Percentiles rank a stretch among this genome's conserved stretches.
Conservation (phyloP, 2,888 invertebrate species). For the Ormyrus labotus region DNA sequence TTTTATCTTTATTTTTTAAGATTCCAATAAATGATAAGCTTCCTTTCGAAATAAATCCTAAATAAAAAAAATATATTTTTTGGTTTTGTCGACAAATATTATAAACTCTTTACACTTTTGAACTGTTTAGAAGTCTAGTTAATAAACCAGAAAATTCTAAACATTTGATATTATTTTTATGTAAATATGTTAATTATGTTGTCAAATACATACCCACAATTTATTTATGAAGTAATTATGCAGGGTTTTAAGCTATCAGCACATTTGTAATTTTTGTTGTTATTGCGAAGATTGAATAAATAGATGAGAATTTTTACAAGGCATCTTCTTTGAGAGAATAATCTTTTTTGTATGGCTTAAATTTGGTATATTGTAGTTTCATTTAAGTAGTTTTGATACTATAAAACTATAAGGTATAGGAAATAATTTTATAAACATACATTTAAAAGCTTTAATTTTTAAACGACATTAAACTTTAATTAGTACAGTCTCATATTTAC, state of each 20-base stretch:
- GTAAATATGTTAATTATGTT: slow-evolving; percentile 51
- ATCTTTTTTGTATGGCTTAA: slow-evolving; percentile 39
- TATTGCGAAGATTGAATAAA: slow-evolving; percentile 50
- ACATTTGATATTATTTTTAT: slow-evolving; percentile 50
- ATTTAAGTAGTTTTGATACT: slow-evolving; percentile 10
- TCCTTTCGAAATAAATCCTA: too few relatives aligned
- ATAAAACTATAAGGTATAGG: slow-evolving; percentile 32
- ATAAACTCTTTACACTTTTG: neutral
- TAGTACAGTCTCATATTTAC: slow-evolving; percentile 71
- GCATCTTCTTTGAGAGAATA: slow-evolving; percentile 16
- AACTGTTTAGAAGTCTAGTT: neutral
- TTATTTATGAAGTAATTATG: slow-evolving; percentile 34
- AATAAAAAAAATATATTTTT: too few relatives aligned
- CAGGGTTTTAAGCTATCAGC: slow-evolving; percentile 32
- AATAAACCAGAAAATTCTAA: slow-evolving; percentile 28
- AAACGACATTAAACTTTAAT: slow-evolving; percentile 72
- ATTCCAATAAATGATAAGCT: too few relatives aligned
- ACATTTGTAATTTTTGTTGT: slow-evolving; percentile 50
- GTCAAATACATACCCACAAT: slow-evolving; percentile 46
- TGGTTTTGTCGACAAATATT: neutral
- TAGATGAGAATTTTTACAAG: slow-evolving; percentile 15
- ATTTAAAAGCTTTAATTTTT: slow-evolving; percentile 73
- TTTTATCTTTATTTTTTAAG: too few relatives aligned
- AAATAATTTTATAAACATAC: slow-evolving; percentile 59
- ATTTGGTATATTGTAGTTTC: slow-evolving; percentile 22